phyloP scores from a whole-genome alignment of 2,797 vertebrate genomes.

The Chiroxiphia lanceolata region DNA sequence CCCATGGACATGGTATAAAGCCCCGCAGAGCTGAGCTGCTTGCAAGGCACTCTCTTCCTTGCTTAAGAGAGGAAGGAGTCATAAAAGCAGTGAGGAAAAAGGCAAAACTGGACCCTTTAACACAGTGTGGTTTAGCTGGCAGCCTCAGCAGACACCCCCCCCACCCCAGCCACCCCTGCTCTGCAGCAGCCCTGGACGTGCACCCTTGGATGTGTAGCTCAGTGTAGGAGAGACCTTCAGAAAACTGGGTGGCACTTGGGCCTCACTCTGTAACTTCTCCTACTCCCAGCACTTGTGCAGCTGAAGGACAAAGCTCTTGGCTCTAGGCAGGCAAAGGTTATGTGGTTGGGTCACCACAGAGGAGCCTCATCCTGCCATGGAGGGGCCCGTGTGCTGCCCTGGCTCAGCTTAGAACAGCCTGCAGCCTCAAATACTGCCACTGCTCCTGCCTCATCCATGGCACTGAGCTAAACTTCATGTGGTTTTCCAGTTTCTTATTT shows the following conservation, averaged over 20 bases:
- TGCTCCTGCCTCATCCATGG: rapidly evolving
- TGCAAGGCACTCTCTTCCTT: neutral
- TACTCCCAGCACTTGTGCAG: rapidly evolving
- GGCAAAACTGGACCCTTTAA: rapidly evolving
- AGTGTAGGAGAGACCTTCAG: neutral
- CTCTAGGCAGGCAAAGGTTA: neutral
- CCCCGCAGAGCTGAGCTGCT: rapidly evolving
- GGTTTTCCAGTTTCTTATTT: neutral
- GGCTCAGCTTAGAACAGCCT: neutral
- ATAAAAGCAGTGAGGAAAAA: neutral
- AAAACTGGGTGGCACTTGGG: neutral
- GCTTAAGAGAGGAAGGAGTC: neutral
- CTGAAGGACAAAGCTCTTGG: neutral
- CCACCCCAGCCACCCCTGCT: neutral
- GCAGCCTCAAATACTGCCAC: neutral
- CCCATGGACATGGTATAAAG: neutral
- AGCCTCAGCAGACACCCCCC: neutral
- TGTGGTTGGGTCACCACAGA: rapidly evolving
- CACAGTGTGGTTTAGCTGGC: rapidly evolving
- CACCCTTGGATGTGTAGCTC: neutral
- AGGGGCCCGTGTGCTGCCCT: neutral
- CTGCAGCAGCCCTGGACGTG: neutral
- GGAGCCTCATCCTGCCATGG: rapidly evolving
- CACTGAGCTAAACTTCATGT: neutral
- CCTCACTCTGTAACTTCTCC: neutral